Evolutionary conservation across 2,113 vertebrate genomes (phyloP).

Genomic region (Maccullochella peelii): DNA sequence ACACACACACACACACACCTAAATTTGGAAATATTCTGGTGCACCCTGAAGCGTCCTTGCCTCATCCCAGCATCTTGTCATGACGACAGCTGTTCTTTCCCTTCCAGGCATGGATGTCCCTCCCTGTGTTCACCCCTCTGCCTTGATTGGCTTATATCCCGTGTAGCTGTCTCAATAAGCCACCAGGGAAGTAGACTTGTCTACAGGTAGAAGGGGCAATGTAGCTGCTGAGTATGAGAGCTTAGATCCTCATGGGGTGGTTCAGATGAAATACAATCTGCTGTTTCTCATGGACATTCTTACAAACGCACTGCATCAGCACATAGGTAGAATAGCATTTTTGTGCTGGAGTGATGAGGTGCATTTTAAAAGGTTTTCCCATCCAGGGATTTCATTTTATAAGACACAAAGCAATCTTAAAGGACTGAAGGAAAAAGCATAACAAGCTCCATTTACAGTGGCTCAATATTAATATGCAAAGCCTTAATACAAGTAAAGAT

Average conservation of each 20-base stretch:
- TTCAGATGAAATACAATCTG: conserved; percentile 34
- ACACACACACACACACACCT: neutral
- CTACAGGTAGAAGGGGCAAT: conserved; percentile 66
- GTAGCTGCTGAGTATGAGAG: conserved; percentile 65
- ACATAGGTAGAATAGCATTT: conserved; percentile 44
- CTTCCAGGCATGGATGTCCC: conserved; percentile 60
- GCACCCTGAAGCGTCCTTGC: conserved; percentile 67
- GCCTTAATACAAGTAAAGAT: conserved; percentile 17
- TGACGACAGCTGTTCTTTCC: conserved; percentile 67
- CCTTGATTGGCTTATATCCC: conserved; percentile 68
- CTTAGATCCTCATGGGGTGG: conserved; percentile 53
- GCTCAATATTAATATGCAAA: conserved; percentile 11
- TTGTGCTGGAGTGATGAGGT: conserved; percentile 30
- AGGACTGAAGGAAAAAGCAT: conserved; percentile 1
- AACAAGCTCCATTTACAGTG: conserved; percentile 11
- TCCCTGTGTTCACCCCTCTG: conserved; percentile 59
- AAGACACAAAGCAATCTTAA: conserved; percentile 11
- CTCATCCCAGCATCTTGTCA: conserved; percentile 74
- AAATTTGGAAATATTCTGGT: conserved; percentile 54
- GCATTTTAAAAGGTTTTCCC: conserved; percentile 37
- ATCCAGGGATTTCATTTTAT: conserved; percentile 26
- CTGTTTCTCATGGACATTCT: conserved; percentile 32
- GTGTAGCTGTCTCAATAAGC: conserved; percentile 56
- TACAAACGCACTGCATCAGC: conserved; percentile 34
- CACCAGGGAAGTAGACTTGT: conserved; percentile 51